Base-by-base conservation (phyloP, 1,140 invertebrate genomes). In the Trachymyrmex septentrionalis region DNA sequence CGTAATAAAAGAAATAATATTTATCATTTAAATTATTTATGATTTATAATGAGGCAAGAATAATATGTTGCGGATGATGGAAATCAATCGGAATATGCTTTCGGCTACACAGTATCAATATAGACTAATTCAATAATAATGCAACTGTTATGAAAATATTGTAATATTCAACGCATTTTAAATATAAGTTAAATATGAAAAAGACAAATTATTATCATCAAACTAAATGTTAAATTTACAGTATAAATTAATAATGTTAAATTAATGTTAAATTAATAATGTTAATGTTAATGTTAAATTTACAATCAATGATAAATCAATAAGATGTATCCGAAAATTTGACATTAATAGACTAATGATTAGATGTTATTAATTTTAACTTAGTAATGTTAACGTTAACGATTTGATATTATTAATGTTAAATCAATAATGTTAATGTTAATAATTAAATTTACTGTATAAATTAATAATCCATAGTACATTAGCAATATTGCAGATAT, bases 11-110 rank as follows among this genome's bases (percentile, higher is more conserved):
- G 48, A 55, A 12, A 61, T 30, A 72, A 71, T 57, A n/a, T 59
- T 34, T 55, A 1, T 21, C 2, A 44, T 16, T 66, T 50, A 59
- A 71, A 59, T 72, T 71, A 34, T 59, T 57, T 82, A 72, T 48
- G 7, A 69, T 67, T 50, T 64, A 44, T 81, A 72, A 82, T 16
- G 34, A 71, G 30, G 27, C 55, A 44, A 38, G 24, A 59, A 72
- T 80, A 80, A 80, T 72, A 82, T 21, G 48, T 72, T 44, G 19
- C 24, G 12, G 9, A 73, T 69, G 67, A 48, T 59, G 5, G 34
- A 38, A 59, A 82, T 82, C 12, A 73, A 12, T 59, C 12, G 38
- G 16, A 84, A 84, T 61, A 12, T 16, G 44, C 24, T 63, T 48
- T 73, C 21, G 16, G 53, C 57, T 57, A 48, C 12, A 57, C 16